Evolutionary conservation across 2,888 invertebrate genomes (phyloP), one percentile per base, ranked within the genome.

Genomic region (Cynaeus angustus): DNA sequence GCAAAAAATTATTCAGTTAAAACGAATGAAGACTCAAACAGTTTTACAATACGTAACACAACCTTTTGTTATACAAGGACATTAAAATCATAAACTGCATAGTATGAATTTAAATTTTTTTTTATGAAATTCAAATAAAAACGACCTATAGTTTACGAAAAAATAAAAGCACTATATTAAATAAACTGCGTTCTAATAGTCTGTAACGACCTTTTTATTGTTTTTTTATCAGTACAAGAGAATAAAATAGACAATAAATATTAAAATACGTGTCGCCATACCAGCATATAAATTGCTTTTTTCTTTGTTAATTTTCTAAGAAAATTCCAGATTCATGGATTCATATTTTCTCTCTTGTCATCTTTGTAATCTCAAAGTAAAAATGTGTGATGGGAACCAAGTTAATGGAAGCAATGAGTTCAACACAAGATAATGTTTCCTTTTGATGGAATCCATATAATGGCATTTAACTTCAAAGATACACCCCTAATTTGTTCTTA

Each of bases 391-490:
- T 12, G 37, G 7, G 43, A 45, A 7, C 12, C 9, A 26, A 43
- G 8, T 7, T 61, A 38, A 46, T 61, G 13, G 50, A 48, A 21
- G 30, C 14, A 43, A 26, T 48, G 61, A 16, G 28, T 9, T 16
- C 14, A 14, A 13, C 48, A 61, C 4, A 30, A 16, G n/a, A 30
- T 28, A 26, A 48, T 56, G 12, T 66, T 58, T 66, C 58, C 66
- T 66, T 67, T 61, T 68, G 62, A 61, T 37, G 26, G 68, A 68
- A 68, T 16, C 61, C 62, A 9, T 48, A 68, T 61, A 41, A 68
- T 68, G n/a, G 12, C 50, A 61, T 61, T 10, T 53, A 45, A 61
- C 69, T 58, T 69, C 69, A 69, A 70, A 70, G 69, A 45, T 64
- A 9, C 33, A 50, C 13, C 13, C 38, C 52, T 69, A 59, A 67